These are phyloP conservation scores for Epistrophe eligans DNA, from an alignment of 2,888 invertebrate genomes.

Conservation along the genomic window DNA sequence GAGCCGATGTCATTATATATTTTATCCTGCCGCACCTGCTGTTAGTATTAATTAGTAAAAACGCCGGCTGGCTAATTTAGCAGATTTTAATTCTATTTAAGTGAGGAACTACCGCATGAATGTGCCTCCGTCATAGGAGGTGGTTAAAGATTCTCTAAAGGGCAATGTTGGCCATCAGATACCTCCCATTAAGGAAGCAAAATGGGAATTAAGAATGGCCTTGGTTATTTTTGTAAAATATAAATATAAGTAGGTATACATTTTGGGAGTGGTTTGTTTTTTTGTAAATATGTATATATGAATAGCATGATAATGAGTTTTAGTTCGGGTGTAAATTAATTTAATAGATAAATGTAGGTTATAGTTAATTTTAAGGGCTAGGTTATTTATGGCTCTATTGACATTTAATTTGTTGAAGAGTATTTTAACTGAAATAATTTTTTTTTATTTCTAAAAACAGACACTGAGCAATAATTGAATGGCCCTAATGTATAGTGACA, in stretches of 20 bases:
- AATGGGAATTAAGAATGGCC: not conserved
- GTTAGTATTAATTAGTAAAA: conserved; percentile 58
- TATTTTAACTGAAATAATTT: not conserved
- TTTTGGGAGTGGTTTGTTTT: conserved; percentile 18
- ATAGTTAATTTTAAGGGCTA: conserved; percentile 7
- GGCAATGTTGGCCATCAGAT: conserved; percentile 36
- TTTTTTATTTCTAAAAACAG: not conserved
- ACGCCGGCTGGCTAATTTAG: conserved; percentile 36
- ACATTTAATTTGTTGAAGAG: not conserved
- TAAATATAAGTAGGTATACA: not conserved
- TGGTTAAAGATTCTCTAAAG: not conserved
- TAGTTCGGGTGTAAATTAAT: not conserved
- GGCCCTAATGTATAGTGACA: not conserved
- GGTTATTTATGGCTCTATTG: conserved; percentile 29
- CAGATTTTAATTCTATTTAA: conserved; percentile 56
- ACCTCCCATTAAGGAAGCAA: not conserved
- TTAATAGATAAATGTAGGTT: not conserved
- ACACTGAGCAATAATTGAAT: not conserved
- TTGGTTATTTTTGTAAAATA: conserved; percentile 17
- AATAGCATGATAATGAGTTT: conserved; percentile 4
- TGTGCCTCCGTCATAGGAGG: not conserved
- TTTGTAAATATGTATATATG: not conserved
- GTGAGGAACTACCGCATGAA: not conserved
- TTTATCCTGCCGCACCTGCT: conserved; percentile 69
- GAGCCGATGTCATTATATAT: conserved; percentile 24